These are phyloP conservation scores for Ia io DNA, from an alignment of 2,113 vertebrate genomes.

Conservation along the genomic window DNA sequence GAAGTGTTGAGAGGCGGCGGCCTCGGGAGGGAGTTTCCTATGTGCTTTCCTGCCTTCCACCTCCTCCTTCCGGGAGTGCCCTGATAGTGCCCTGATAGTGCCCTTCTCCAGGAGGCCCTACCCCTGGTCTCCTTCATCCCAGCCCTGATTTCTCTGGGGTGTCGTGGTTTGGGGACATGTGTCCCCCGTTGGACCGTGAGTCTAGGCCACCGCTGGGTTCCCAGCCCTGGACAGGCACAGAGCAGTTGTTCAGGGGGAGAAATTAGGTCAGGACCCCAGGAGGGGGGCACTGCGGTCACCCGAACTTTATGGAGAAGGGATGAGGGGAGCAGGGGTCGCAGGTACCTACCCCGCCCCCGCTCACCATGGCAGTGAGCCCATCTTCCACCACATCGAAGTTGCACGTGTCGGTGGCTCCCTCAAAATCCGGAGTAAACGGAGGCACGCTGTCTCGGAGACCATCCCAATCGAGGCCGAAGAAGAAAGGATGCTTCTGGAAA, in stretches of 20 bases:
- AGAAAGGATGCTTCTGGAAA: constrained; percentile 87
- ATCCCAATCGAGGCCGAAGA: constrained; percentile 86
- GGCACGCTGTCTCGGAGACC: constrained; percentile 82
- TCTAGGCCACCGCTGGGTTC: background rate
- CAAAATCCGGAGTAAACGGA: constrained; percentile 87
- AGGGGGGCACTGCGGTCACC: background rate
- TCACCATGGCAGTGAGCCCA: constrained; percentile 88
- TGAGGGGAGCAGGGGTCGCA: background rate
- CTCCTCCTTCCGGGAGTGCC: background rate
- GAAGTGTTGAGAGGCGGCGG: background rate
- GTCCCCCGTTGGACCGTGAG: background rate
- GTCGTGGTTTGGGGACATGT: background rate
- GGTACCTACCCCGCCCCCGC: constrained; percentile 82
- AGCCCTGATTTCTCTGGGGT: background rate
- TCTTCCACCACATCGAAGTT: constrained; percentile 92
- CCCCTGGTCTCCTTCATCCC: background rate
- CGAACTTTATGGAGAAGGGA: background rate
- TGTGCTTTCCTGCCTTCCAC: background rate
- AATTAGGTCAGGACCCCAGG: background rate
- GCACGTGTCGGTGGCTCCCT: constrained; percentile 88
- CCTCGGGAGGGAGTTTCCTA: background rate
- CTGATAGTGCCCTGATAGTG: background rate
- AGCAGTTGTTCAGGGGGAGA: background rate
- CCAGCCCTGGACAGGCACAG: background rate
- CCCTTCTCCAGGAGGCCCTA: background rate